Percentiles rank a stretch among this genome's conserved stretches.
Evolutionary conservation across 2,797 vertebrate genomes (phyloP).

Genomic region (Darevskia mixta): DNA sequence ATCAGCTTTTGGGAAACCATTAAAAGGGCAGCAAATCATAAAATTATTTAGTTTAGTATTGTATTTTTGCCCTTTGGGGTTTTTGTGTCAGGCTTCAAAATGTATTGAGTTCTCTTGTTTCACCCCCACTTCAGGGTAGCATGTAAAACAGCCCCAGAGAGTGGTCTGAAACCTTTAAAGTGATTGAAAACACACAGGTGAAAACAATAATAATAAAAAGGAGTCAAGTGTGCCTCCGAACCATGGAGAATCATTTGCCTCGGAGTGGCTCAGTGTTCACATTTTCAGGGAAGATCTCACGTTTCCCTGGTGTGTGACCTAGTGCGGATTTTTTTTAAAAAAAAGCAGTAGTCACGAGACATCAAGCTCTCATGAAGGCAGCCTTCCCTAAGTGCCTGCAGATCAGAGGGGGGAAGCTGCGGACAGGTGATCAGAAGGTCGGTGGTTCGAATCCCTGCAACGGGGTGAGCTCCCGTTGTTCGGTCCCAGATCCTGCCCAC

Average conservation of each 20-base stretch:
- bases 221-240: conserved; percentile 54
- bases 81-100: neutral
- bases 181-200: conserved; percentile 48
- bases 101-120: neutral
- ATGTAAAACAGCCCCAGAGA: conserved; percentile 26
- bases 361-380: conserved; percentile 58
- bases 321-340: conserved; percentile 56
- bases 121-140: neutral
- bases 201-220: conserved; percentile 58
- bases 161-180: conserved; percentile 53
- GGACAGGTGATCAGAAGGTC: too few relatives aligned
- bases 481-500: too few relatives aligned
- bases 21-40: neutral
- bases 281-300: conserved; percentile 55
- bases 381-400: conserved; percentile 39
- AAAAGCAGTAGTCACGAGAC: conserved; percentile 56
- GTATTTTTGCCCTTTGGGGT: neutral
- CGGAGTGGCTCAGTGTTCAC: conserved; percentile 23
- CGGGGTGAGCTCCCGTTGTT: too few relatives aligned
- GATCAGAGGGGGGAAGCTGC: neutral
- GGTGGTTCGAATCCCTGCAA: too few relatives aligned
- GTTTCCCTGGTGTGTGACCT: conserved; percentile 65
- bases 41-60: neutral
- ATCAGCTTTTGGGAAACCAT: neutral
- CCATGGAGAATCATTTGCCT: conserved; percentile 57